These are phyloP conservation scores for Epistrophe grossulariae DNA, from an alignment of 2,888 invertebrate genomes.

Conservation along the genomic window DNA sequence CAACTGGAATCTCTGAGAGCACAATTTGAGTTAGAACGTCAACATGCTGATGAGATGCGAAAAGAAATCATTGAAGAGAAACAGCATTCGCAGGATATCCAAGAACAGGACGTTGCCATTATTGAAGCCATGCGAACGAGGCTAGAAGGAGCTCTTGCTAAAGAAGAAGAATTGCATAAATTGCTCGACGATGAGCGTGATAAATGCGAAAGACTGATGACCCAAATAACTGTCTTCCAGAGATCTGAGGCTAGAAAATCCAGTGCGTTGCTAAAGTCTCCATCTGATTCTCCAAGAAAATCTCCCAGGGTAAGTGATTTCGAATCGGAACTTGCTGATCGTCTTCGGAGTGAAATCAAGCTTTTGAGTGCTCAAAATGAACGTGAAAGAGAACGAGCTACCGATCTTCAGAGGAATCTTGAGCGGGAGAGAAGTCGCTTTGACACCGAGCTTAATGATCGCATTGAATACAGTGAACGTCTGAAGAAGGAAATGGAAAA, in stretches of 20 bases:
- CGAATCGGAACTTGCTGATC: slow-evolving; percentile 84
- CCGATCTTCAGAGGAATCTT: slow-evolving; percentile 84
- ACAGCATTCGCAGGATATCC: slow-evolving; percentile 85
- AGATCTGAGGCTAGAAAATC: slow-evolving; percentile 82
- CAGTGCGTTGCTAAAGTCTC: slow-evolving; percentile 81
- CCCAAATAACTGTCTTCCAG: slow-evolving; percentile 82
- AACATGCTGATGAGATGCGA: slow-evolving; percentile 85
- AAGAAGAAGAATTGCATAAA: slow-evolving; percentile 87
- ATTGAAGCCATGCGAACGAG: slow-evolving; percentile 88
- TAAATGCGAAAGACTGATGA: slow-evolving; percentile 84
- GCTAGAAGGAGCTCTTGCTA: slow-evolving; percentile 87
- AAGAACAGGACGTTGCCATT: slow-evolving; percentile 88
- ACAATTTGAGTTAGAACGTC: slow-evolving; percentile 80
- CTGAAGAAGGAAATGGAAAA: slow-evolving; percentile 83
- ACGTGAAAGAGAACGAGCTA: slow-evolving; percentile 84
- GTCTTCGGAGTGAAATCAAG: slow-evolving; percentile 85
- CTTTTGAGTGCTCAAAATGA: slow-evolving; percentile 85
- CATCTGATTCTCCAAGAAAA: slow-evolving; percentile 82
- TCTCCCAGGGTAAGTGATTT: slow-evolving; percentile 80
- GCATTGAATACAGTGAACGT: slow-evolving; percentile 83
- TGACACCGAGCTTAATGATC: slow-evolving; percentile 82
- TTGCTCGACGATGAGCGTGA: slow-evolving; percentile 85
- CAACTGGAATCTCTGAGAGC: slow-evolving; percentile 80
- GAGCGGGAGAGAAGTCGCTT: slow-evolving; percentile 84
- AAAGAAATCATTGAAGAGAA: slow-evolving; percentile 86